Evolutionary conservation across 2,888 invertebrate species (phyloP), one percentile per base, ranked within the genome.

Genomic region (Eristalis tenax): DNA sequence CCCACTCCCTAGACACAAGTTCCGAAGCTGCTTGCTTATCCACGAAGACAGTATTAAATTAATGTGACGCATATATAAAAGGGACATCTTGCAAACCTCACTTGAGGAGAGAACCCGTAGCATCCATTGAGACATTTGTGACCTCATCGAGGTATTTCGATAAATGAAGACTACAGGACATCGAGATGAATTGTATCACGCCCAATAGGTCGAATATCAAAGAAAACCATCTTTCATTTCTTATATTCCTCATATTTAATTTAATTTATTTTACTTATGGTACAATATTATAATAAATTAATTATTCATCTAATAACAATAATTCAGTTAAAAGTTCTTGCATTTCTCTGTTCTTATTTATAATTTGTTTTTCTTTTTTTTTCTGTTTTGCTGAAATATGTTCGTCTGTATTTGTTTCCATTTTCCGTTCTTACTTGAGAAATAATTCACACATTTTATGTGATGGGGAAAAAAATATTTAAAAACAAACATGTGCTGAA

Each of bases 181-280:
- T 38, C 3, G 2, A 13, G 38, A 10, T 8, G 13, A 13, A 38
- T 38, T 38, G 4, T 5, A 0, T 8, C n/a, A n/a, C n/a, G n/a
- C 5, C 18, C n/a, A 2, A 8, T 8, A 1, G 18, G 18, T n/a
- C 5, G 15, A n/a, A 4, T 5, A 15, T 5, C 50, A 50, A 50
- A 50, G 50, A 18, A 50, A 50, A 50, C 18, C 6, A 50, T 18
- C 8, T 5, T 8, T n/a, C 6, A 50, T 18, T 18, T 50, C 50
- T 50, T 50, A 50, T 50, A 50, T 50, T 50, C 83, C 59, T 80
- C 59, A 77, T 80, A 84, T 97, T 98, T 89, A 96, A 87, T 83
- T 87, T 76, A 80, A 86, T 82, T 87, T 75, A 86, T 87, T 81
- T 86, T 86, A 77, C 85, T 87, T 88, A 86, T 70, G 76, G 79